Base-by-base conservation (phyloP, 2,888 invertebrate genomes). In the Andrena chrysosceles region DNA sequence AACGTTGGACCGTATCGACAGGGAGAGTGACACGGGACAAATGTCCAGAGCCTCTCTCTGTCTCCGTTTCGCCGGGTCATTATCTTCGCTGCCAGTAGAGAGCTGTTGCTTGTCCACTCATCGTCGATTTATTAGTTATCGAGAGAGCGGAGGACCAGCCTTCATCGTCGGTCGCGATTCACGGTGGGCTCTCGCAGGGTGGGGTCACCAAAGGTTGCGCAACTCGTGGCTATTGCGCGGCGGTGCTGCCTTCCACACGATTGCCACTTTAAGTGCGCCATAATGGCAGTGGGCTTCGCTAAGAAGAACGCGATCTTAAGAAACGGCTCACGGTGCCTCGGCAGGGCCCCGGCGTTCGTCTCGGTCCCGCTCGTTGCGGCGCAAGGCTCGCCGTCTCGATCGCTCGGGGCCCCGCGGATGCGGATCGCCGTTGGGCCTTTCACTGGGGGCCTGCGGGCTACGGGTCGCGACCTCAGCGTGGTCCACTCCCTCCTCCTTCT, bases 391-490 rank as follows among this genome's bases (percentile, higher is more conserved):
- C 80, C 62, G 83, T 85, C 87, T 81, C 84, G 74, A 42, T 67
- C 80, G 73, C 66, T 62, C 81, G 54, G 60, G 77, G 82, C 88
- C 85, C 86, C 83, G 88, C 86, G 83, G 87, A 87, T 87, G 87
- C 91, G 91, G 90, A 93, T 92, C 91, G 93, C 93, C 93, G 91
- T 91, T 91, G 92, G 93, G 93, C 92, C 93, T 93, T 93, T 93
- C 93, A 93, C 93, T 91, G 88, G 87, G 66, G 90, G 89, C 91
- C 92, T 92, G 90, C 90, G 89, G 93, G 92, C 93, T 93, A 90
- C 93, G 90, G 93, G 93, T 94, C 93, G 92, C 93, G 93, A 94
- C 93, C 93, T 92, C 91, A 91, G 89, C 92, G 91, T 88, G 90
- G 92, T 92, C 92, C 91, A 92, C 92, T 92, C 92, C 93, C 91